These are phyloP conservation scores for Smutsia temminckii DNA, from an alignment of 2,797 vertebrate species.

Conservation along the genomic window DNA sequence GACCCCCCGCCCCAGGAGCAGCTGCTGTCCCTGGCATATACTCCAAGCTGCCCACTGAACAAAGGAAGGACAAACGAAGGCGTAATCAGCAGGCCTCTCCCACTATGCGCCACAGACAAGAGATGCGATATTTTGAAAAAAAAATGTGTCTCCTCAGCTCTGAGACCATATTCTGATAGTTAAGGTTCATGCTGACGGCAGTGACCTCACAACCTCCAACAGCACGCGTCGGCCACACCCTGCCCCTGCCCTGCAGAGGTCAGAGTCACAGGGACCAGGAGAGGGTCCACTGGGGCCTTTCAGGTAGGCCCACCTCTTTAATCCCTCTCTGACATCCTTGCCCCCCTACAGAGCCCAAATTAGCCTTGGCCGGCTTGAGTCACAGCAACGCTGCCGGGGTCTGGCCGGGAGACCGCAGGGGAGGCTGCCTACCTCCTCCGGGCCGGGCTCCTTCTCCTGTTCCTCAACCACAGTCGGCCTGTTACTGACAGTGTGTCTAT, in stretches of 20 bases:
- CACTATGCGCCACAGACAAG: neutral
- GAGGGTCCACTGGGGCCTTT: neutral
- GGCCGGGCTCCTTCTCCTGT: neutral
- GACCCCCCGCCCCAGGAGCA: neutral
- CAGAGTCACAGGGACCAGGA: neutral
- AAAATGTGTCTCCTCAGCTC: neutral
- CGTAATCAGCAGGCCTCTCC: neutral
- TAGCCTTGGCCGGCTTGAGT: neutral
- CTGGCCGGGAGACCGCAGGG: neutral
- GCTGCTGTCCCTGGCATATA: neutral
- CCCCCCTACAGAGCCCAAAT: neutral
- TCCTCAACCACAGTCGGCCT: neutral
- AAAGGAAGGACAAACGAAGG: neutral
- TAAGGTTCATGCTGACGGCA: neutral
- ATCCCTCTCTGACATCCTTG: neutral
- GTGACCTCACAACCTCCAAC: neutral
- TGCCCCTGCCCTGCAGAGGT: neutral
- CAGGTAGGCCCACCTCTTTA: neutral
- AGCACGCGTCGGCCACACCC: neutral
- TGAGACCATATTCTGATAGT: neutral
- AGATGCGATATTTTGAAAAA: neutral
- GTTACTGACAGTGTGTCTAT: slow-evolving; percentile 1
- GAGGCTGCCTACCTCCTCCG: neutral
- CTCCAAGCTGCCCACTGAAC: neutral
- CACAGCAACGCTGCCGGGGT: neutral